Evolutionary conservation across 2,113 vertebrate genomes (phyloP).

Genomic region (Alethe castanea): DNA sequence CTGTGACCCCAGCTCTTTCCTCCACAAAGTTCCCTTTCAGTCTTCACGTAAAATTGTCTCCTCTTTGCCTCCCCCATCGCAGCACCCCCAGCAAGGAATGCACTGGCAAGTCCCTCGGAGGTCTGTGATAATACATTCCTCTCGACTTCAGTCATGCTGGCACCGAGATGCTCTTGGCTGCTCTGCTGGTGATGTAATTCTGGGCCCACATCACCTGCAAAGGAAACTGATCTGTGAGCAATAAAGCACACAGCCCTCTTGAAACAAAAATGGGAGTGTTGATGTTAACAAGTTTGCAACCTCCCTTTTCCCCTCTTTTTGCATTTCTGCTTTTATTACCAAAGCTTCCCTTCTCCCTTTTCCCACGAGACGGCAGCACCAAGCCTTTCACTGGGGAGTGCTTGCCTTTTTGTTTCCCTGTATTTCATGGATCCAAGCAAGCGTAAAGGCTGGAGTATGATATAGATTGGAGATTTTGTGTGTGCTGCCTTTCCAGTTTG

Average conservation of each 20-base stretch:
- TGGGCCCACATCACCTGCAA: conserved; percentile 73
- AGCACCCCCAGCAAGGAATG: conserved; percentile 62
- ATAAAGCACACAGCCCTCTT: conserved; percentile 20
- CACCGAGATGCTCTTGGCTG: conserved; percentile 71
- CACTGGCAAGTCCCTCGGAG: conserved; percentile 66
- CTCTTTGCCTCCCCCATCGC: background rate
- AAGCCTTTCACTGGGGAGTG: background rate
- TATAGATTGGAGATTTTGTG: background rate
- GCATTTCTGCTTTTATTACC: conserved; percentile 24
- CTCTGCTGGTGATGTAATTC: conserved; percentile 78
- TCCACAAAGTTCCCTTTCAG: conserved; percentile 57
- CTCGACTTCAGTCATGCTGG: conserved; percentile 76
- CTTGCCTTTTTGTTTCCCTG: conserved; percentile 3
- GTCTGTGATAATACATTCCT: conserved; percentile 79
- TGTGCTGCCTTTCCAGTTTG: background rate
- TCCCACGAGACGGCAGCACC: conserved; percentile 38
- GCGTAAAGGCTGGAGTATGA: background rate
- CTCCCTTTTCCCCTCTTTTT: background rate
- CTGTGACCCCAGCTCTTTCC: conserved; percentile 48
- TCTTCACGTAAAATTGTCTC: conserved; percentile 12
- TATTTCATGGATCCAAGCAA: background rate
- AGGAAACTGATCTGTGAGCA: conserved; percentile 49
- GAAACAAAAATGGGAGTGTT: conserved; percentile 26
- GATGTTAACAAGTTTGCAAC: background rate
- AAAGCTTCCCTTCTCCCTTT: conserved; percentile 25